phyloP scores from a whole-genome alignment of 2,113 vertebrate genomes.

The Prionailurus viverrinus region DNA sequence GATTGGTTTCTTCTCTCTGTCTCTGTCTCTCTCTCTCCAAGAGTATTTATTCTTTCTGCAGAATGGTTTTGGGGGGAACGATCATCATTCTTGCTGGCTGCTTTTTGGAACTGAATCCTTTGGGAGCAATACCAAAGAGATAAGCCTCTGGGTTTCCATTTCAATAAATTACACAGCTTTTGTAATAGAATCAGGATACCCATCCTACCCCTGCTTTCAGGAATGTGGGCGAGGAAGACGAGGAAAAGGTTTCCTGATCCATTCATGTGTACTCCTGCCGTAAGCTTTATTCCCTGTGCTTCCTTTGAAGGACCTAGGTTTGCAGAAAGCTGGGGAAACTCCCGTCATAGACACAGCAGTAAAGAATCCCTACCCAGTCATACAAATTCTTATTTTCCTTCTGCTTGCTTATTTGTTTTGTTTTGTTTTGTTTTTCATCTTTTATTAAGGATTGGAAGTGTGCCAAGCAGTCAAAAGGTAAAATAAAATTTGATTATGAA shows the following conservation, averaged over 20 bases:
- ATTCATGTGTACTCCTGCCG: rapidly evolving
- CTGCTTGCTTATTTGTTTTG: background rate
- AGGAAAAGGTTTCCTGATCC: rapidly evolving
- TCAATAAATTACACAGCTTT: background rate
- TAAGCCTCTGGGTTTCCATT: background rate
- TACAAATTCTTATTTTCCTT: no score
- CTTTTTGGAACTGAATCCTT: background rate
- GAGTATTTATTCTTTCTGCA: background rate
- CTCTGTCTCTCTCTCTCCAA: no score
- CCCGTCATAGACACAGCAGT: background rate
- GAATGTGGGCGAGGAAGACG: background rate
- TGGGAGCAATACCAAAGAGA: background rate
- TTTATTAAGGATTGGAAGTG: background rate
- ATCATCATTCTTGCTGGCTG: background rate
- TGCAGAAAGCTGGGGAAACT: background rate
- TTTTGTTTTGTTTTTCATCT: background rate
- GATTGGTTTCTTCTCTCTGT: background rate
- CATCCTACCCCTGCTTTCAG: background rate
- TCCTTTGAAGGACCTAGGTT: background rate
- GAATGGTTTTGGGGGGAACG: background rate
- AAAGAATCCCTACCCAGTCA: rapidly evolving
- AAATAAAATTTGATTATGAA: background rate
- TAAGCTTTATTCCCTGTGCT: background rate
- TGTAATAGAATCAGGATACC: background rate
- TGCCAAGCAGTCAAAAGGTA: background rate